Evolutionary conservation across 1,140 invertebrate species (phyloP).

Genomic region (Spodoptera frugiperda): DNA sequence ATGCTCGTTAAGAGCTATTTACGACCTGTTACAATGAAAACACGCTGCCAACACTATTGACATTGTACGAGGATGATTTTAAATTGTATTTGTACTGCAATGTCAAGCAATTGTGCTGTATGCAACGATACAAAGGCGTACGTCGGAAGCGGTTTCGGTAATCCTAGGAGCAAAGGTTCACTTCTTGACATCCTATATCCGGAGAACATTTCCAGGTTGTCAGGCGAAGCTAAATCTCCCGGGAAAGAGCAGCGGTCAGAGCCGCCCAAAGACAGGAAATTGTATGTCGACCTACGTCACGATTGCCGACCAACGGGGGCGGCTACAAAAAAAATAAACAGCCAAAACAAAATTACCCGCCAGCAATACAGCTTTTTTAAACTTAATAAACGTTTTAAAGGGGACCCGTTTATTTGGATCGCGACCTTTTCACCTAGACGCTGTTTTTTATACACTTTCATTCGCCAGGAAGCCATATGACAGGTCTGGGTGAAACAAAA

Average conservation of each 20-base stretch:
- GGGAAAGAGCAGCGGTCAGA: conserved; percentile 71
- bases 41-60: not conserved
- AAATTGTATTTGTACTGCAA: not conserved
- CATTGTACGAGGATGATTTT: not conserved
- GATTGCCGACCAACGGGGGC: conserved; percentile 53
- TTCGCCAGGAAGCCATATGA: not conserved
- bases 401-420: conserved; percentile 26
- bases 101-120: conserved; percentile 21
- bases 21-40: conserved; percentile 1
- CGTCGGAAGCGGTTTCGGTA: conserved; percentile 73
- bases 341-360: conserved; percentile 24
- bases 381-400: conserved; percentile 31
- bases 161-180: conserved; percentile 63
- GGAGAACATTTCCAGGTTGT: conserved; percentile 69
- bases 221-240: conserved; percentile 63
- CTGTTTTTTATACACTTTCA: not conserved
- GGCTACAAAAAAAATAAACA: conserved; percentile 55
- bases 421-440: conserved; percentile 15
- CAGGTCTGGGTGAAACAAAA: not conserved
- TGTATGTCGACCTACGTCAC: conserved; percentile 76
- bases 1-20: conserved; percentile 12
- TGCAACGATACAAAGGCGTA: conserved; percentile 17
- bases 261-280: conserved; percentile 71
- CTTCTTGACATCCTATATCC: conserved; percentile 77
- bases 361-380: conserved; percentile 38